Conservation (phyloP, 2,888 invertebrate species). For the Dynastes tityus region DNA sequence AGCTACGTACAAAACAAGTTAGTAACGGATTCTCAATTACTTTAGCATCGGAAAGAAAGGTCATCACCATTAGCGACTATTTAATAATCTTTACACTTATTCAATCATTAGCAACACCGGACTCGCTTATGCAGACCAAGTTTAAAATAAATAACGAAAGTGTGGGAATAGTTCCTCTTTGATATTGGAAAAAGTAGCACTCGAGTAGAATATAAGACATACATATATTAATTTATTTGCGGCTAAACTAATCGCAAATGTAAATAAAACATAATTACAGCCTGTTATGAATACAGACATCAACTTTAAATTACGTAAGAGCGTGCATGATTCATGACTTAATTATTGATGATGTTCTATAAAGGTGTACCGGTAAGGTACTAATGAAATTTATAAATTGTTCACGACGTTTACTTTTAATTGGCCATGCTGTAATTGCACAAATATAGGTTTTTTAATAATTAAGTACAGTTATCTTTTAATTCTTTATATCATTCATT, state of each 20-base stretch:
- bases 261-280: slow-evolving; percentile 27
- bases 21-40: slow-evolving; percentile 41
- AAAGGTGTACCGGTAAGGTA: not conserved
- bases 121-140: not conserved
- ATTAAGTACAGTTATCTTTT: too few relatives aligned
- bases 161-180: not conserved
- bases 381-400: too few relatives aligned
- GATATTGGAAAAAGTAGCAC: not conserved
- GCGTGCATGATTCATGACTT: slow-evolving; percentile 23
- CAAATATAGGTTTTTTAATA: not conserved
- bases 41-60: slow-evolving; percentile 22
- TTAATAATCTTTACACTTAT: slow-evolving; percentile 35
- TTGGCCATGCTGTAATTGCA: not conserved
- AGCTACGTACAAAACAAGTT: not conserved
- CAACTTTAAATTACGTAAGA: slow-evolving; percentile 34
- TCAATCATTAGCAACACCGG: slow-evolving; percentile 18
- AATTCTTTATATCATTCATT: too few relatives aligned
- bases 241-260: slow-evolving; percentile 8
- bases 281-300: slow-evolving; percentile 19
- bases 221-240: not conserved
- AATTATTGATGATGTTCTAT: slow-evolving; percentile 30
- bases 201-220: not conserved
- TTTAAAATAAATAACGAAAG: not conserved
- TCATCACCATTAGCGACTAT: slow-evolving; percentile 38
- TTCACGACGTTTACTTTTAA: not conserved